Evolutionary conservation across 1,140 invertebrate genomes (phyloP).

Genomic region (Philaenus spumarius): DNA sequence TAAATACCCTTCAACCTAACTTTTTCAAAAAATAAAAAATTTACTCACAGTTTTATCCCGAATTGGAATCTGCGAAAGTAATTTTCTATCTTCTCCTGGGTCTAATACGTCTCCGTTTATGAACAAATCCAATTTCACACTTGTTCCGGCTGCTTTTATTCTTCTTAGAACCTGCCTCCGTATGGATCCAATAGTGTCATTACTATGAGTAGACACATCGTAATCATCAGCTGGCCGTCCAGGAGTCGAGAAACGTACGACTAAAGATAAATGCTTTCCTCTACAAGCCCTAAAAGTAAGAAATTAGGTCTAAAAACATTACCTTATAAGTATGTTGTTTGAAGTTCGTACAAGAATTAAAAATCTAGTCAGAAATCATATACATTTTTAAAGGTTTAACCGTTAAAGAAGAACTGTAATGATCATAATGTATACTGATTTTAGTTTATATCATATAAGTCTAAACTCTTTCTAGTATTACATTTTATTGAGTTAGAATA

Average conservation of each 20-base stretch:
- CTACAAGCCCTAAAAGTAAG: conserved; percentile 72
- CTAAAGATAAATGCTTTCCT: conserved; percentile 81
- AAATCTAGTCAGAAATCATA: too few relatives aligned
- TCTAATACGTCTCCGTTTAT: conserved; percentile 85
- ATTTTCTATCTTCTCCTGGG: conserved; percentile 78
- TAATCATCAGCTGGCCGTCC: conserved; percentile 86
- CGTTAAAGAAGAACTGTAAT: too few relatives aligned
- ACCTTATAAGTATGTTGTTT: too few relatives aligned
- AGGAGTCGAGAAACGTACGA: conserved; percentile 84
- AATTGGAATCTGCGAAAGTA: conserved; percentile 78
- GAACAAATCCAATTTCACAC: conserved; percentile 84
- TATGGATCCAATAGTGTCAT: conserved; percentile 83
- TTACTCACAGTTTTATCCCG: conserved; percentile 80
- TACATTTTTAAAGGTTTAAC: too few relatives aligned
- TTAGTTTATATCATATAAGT: too few relatives aligned
- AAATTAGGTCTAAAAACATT: too few relatives aligned
- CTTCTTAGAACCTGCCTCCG: conserved; percentile 65
- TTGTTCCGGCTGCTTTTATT: conserved; percentile 60
- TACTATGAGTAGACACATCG: conserved; percentile 88
- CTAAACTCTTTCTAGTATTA: too few relatives aligned
- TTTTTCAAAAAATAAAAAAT: too few relatives aligned
- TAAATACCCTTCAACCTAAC: too few relatives aligned
- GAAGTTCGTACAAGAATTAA: too few relatives aligned
- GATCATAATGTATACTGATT: too few relatives aligned
- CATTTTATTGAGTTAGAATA: too few relatives aligned